Conservation (phyloP, 2,797 vertebrate genomes). For the Rhabdomys pumilio region DNA sequence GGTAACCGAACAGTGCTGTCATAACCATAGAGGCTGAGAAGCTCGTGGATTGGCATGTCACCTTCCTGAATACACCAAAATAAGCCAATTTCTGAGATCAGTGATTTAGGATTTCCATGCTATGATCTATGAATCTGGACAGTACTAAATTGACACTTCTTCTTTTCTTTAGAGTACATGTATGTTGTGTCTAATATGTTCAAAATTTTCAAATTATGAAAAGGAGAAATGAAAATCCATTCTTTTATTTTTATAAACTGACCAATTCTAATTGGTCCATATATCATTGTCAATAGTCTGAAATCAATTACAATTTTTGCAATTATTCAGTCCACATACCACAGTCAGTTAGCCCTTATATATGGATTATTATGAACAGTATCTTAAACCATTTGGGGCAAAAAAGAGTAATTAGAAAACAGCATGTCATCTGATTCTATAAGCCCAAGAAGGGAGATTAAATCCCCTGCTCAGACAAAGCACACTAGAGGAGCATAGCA, state of each 20-base stretch:
- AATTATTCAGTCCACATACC: conserved; percentile 32
- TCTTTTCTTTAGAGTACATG: neutral
- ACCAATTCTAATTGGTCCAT: conserved; percentile 29
- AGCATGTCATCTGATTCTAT: neutral
- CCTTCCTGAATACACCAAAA: conserved; percentile 92
- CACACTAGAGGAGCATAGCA: neutral
- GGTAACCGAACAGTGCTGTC: conserved; percentile 94
- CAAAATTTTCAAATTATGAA: conserved; percentile 49
- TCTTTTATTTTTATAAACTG: conserved; percentile 52
- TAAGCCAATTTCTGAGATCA: conserved; percentile 50
- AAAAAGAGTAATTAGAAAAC: conserved; percentile 58
- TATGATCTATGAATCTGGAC: conserved; percentile 20
- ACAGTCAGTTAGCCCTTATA: neutral
- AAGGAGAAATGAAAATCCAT: conserved; percentile 48
- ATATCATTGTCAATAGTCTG: neutral
- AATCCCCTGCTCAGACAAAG: neutral
- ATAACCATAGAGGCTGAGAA: conserved; percentile 97
- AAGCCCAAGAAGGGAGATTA: conserved; percentile 36
- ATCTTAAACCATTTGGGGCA: conserved; percentile 28
- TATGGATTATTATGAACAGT: neutral
- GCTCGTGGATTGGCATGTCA: conserved; percentile 98
- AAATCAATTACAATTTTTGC: conserved; percentile 41
- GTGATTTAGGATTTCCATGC: conserved; percentile 29
- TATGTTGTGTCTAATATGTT: neutral
- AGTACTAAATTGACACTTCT: neutral